These are phyloP conservation scores for Leucophenga montana DNA, from an alignment of 2,888 invertebrate species.

Conservation along the genomic window DNA sequence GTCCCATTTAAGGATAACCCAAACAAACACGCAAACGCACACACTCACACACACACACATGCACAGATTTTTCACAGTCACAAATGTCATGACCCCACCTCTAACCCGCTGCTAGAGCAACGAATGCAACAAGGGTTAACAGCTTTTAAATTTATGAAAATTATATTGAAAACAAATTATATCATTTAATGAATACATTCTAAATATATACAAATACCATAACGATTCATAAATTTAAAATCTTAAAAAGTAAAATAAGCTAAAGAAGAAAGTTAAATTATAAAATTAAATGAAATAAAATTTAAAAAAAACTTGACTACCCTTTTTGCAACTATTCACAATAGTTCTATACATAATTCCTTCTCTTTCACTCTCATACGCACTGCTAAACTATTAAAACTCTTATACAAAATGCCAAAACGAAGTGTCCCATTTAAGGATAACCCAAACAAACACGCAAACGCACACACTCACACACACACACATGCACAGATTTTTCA, in stretches of 20 bases:
- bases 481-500: conserved; percentile 18
- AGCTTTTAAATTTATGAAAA: conserved; percentile 53
- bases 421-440: conserved; percentile 61
- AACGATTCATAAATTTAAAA: too few relatives aligned
- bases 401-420: conserved; percentile 2
- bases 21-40: conserved; percentile 33
- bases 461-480: conserved; percentile 34
- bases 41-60: conserved; percentile 38
- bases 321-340: conserved; percentile 40
- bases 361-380: conserved; percentile 11
- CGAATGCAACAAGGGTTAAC: conserved; percentile 63
- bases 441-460: conserved; percentile 40
- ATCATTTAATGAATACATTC: neutral
- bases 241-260: too few relatives aligned
- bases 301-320: conserved; percentile 3
- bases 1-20: conserved; percentile 61
- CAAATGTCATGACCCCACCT: conserved; percentile 60
- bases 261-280: neutral
- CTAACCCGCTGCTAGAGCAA: conserved; percentile 57
- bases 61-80: conserved; percentile 13
- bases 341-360: conserved; percentile 29
- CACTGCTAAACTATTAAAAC: neutral
- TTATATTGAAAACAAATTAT: conserved; percentile 40
- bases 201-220: too few relatives aligned
- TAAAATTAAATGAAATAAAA: neutral